phyloP scores from a whole-genome alignment of 2,113 vertebrate species.

The Eulacestoma nigropectus region DNA sequence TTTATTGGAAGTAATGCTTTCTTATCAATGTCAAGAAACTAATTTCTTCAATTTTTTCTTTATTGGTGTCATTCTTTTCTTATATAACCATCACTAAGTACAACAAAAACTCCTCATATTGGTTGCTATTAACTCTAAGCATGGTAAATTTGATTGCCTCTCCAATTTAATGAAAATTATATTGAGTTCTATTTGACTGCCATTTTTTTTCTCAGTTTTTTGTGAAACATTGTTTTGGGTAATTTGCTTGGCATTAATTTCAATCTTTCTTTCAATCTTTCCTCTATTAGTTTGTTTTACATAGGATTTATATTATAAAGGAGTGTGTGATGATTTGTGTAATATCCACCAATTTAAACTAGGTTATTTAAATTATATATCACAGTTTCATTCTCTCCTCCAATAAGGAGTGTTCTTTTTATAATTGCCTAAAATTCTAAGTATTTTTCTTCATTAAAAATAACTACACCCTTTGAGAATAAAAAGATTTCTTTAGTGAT shows the following conservation, averaged over 20 bases:
- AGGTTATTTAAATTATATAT: not conserved
- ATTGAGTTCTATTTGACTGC: constrained; percentile 25
- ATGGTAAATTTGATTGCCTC: not conserved
- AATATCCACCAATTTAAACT: not conserved
- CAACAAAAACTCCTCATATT: constrained; percentile 12
- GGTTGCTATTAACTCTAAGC: constrained; percentile 36
- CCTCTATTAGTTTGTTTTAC: not conserved
- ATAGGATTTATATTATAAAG: not conserved
- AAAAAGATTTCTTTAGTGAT: not conserved
- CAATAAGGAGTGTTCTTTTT: not conserved
- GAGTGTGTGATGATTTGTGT: not conserved
- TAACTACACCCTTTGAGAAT: not conserved
- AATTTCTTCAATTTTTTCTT: constrained; percentile 68
- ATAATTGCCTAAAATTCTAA: not conserved
- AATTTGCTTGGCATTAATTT: not conserved
- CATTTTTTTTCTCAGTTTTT: not conserved
- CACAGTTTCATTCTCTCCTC: not conserved
- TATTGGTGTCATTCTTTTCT: constrained; percentile 61
- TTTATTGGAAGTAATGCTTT: constrained; percentile 56
- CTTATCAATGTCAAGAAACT: constrained; percentile 56
- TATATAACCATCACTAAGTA: constrained; percentile 47
- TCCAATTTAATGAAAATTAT: constrained; percentile 44
- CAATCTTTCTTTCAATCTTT: not conserved
- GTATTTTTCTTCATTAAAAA: not conserved
- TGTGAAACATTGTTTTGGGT: not conserved